Percentiles rank a stretch among this genome's conserved stretches.
Conservation (phyloP, 2,797 vertebrate genomes). For the Micrastur ruficollis region DNA sequence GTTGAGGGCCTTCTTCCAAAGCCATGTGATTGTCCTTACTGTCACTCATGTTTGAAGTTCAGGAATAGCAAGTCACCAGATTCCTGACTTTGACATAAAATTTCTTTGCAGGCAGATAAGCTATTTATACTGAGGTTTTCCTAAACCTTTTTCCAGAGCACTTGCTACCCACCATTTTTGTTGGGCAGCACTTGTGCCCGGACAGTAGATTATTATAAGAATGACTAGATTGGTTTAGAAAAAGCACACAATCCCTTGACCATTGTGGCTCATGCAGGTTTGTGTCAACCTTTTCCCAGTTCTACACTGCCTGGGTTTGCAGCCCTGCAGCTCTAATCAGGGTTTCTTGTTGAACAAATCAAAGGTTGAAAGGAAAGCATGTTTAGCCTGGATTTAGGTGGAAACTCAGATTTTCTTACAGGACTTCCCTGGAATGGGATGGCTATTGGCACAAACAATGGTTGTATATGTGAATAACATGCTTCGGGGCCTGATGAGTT, state of each 20-base stretch:
- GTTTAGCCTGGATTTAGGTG: not conserved
- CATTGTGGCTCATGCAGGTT: not conserved
- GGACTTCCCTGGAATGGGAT: not conserved
- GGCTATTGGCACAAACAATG: not conserved
- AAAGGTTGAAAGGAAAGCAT: not conserved
- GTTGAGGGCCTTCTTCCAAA: not conserved
- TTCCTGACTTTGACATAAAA: not conserved
- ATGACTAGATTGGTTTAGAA: not conserved
- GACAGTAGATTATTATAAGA: not conserved
- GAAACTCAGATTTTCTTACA: not conserved
- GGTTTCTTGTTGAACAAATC: not conserved
- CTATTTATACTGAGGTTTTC: not conserved
- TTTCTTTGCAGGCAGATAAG: not conserved
- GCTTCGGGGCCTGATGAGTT: not conserved
- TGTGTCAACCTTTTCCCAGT: not conserved
- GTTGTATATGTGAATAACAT: not conserved
- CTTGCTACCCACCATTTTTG: not conserved
- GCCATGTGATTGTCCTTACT: accelerated
- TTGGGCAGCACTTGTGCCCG: not conserved
- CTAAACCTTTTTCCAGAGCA: not conserved
- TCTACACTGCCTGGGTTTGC: not conserved
- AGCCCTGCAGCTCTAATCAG: not conserved
- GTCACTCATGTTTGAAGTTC: not conserved
- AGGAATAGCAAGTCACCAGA: not conserved
- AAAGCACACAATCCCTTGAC: not conserved